Base-by-base conservation (phyloP, 2,888 invertebrate species). In the Hemicrepidius hirtus region DNA sequence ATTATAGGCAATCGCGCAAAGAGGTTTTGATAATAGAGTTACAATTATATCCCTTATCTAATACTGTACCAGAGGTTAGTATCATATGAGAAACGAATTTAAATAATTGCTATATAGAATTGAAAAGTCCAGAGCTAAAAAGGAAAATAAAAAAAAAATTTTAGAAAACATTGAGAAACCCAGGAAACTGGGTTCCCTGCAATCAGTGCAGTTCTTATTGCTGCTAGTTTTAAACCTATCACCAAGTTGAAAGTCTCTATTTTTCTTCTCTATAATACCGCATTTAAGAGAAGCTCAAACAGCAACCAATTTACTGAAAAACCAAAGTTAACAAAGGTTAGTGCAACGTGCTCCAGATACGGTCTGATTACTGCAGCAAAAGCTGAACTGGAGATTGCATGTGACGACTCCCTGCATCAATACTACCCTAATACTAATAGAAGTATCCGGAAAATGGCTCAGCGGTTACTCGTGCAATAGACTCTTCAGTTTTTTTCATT, bases 251-350 rank as follows among this genome's bases (percentile, higher is more conserved):
- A 49, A 49, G 9, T 20, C 49, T 3, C 9, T 16, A 49, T 21
- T 49, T 20, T 49, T 44, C 44, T 49, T 49, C 21, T 18, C 0
- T 49, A 49, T 10, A 18, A 28, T 28, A 7, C 16, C n/a, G 12
- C 53, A 28, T 53, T 53, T 28, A 53, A 53, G 18, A 21, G 13
- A 21, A 53, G 28, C 53, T 28, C 53, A 53, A 24, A 18, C 28
- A 13, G 4, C 16, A 20, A 10, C 18, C 18, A 63, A 63, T 63
- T 35, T 44, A 63, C 46, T 63, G 46, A 12, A 16, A 57, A 57
- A 57, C 57, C 57, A 37, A 35, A 57, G 35, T 57, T 57, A 63
- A 63, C 63, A 63, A 63, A 63, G 63, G 57, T 57, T 57, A 57
- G 18, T 37, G 57, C 63, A 32, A 63, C 63, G 63, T 63, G 63